Evolutionary conservation across 2,888 invertebrate genomes (phyloP).

Genomic region (Pilophorus perplexus): DNA sequence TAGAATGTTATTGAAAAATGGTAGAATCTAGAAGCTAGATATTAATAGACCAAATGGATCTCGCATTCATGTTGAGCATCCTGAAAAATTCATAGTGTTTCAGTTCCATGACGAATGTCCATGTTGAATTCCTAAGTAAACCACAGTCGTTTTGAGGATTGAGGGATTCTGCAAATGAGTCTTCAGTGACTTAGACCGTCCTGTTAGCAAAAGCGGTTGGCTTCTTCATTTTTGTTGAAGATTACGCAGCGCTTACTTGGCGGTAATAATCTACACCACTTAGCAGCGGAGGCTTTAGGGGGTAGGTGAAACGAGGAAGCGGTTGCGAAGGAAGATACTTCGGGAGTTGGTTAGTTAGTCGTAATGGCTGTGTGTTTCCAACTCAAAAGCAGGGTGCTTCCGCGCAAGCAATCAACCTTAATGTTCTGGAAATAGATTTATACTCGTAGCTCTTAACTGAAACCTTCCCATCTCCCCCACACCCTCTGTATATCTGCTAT

Average conservation of each 20-base stretch:
- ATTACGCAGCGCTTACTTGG: slow-evolving; percentile 27
- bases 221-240: too few species aligned
- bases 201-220: too few species aligned
- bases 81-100: too few species aligned
- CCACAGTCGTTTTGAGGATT: too few species aligned
- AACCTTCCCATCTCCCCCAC: not conserved
- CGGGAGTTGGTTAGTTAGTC: slow-evolving; percentile 30
- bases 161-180: too few species aligned
- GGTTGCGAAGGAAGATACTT: slow-evolving; percentile 17
- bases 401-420: slow-evolving; percentile 30
- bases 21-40: too few species aligned
- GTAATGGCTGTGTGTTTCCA: slow-evolving; percentile 28
- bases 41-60: too few species aligned
- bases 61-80: too few species aligned
- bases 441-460: slow-evolving; percentile 23
- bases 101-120: too few species aligned
- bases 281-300: slow-evolving; percentile 5
- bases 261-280: slow-evolving; percentile 27
- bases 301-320: slow-evolving; percentile 7
- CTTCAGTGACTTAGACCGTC: too few species aligned
- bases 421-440: slow-evolving; percentile 31
- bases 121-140: too few species aligned
- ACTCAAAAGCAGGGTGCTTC: slow-evolving; percentile 24
- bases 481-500: not conserved
- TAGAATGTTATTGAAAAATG: too few species aligned